Base-by-base conservation (phyloP, 2,888 invertebrate species). In the Lacanobia oleracea region DNA sequence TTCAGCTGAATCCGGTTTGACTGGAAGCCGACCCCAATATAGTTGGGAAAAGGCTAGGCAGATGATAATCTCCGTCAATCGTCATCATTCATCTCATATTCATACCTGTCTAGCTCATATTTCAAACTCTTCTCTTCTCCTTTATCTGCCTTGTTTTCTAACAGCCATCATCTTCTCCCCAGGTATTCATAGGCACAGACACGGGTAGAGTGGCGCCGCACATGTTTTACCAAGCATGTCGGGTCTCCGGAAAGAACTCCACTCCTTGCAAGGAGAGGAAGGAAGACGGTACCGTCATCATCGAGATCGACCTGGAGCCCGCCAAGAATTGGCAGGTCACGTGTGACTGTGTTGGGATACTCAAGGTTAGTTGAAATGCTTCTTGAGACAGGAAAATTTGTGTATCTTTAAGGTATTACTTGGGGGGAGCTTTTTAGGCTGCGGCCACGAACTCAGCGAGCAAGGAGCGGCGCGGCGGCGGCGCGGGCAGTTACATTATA, bases 161-260 rank as follows among this genome's bases (percentile, higher is more conserved):
- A 50, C 10, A 10, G 8, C 6, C 7, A 50, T 21, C 18, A 8
- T 50, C 21, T 48, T 40, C 8, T 40, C 18, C 60, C 21, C 91
- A 97, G 97, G 97, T 98, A 67, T 99, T 98, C 92, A 99, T 99
- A 89, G 99, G 99, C 51, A 98, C 98, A 23, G 99, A 99, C 91
- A 97, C 98, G 62, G 99, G 99, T 0, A 97, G 98, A 74, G 98
- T 98, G 10, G 97, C 98, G 9, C 99, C 99, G 0, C 99, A 99
- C 93, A 99, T 99, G 97, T 99, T 99, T 94, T 99, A 99, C 95
- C 99, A 99, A 93, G 99, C 99, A 4, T 99, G 99, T 90, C 98
- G 98, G 79, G 99, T 99, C 0, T 98, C 98, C 74, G 99, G 99
- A 8, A 99, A 99, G 95, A 99, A 99, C 93, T 99, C 99, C 14